These are phyloP conservation scores for Ochotona princeps DNA, from an alignment of 2,113 vertebrate genomes.

Conservation along the genomic window DNA sequence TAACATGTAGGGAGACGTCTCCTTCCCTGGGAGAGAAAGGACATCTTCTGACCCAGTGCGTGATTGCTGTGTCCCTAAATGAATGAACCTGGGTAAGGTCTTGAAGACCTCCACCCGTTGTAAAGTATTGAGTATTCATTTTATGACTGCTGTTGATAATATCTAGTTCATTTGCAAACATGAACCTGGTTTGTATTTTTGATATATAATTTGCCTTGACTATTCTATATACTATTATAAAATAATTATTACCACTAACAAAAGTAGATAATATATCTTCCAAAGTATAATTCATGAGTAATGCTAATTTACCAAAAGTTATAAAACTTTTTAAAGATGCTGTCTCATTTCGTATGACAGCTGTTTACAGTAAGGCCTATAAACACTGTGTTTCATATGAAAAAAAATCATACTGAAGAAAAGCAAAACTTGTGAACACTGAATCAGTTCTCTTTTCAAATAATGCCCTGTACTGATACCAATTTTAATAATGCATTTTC, in stretches of 20 bases:
- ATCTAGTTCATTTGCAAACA: not conserved
- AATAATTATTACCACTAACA: not conserved
- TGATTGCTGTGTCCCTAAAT: not conserved
- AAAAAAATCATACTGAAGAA: not conserved
- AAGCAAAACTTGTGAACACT: not conserved
- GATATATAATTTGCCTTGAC: not conserved
- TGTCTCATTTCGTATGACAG: not conserved
- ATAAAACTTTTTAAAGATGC: not conserved
- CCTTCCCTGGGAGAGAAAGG: not conserved
- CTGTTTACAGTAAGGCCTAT: not conserved
- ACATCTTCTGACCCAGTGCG: not conserved
- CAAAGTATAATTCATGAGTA: not conserved
- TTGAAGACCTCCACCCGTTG: not conserved
- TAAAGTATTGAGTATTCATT: not conserved
- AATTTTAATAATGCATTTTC: not conserved
- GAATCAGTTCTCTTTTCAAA: not conserved
- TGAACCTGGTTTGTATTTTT: not conserved
- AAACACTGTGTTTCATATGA: not conserved
- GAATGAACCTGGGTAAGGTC: not conserved
- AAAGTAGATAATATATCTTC: not conserved
- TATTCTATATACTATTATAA: not conserved
- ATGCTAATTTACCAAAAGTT: not conserved
- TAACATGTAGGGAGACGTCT: not conserved
- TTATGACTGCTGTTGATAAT: not conserved
- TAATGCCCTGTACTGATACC: not conserved